Evolutionary conservation across 2,888 invertebrate species (phyloP), one percentile per base, ranked within the genome.

Genomic region (Brenthis daphne): DNA sequence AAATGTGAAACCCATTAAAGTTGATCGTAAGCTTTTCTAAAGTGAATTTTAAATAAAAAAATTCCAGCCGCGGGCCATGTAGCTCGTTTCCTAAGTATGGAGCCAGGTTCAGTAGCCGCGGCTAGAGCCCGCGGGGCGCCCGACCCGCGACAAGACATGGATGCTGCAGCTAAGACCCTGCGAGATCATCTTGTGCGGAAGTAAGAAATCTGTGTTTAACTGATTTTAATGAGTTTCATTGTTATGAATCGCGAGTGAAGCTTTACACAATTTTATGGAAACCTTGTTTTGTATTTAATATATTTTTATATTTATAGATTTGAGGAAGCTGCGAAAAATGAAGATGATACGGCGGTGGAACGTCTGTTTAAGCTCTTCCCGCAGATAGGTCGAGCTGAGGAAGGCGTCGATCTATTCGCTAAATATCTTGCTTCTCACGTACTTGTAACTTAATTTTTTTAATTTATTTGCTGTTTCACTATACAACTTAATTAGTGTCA

Each of bases 301-400:
- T 43, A 11, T 43, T 43, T 43, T 43, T 11, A 43, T 43, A 6
- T 13, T 60, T 24, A 93, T 95, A 79, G 97, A 82, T 99, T 99
- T 85, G 97, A 98, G 78, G 98, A 98, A 81, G 98, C 99, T 5
- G 97, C 99, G 0, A 94, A 95, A 67, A 95, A 95, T 64, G 97
- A 97, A 78, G 99, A 99, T 85, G 94, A 97, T 55, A 96, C 97
- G 0, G 96, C 97, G 0, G 97, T 99, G 20, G 98, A 99, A 84
- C 93, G 99, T 67, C 97, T 99, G 84, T 99, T 99, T 86, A 99
- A 99, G 88, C 96, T 99, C 80, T 99, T 99, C 88, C 99, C 99
- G 0, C 93, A 99, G 70, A 93, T 99, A 11, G 98, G 98, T 20
- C 96, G 97, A 88, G 97, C 99, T 72, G 95, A 96, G 54, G 97